Evolutionary conservation across 2,113 vertebrate species (phyloP).

Genomic region (Dasyornis broadbenti): DNA sequence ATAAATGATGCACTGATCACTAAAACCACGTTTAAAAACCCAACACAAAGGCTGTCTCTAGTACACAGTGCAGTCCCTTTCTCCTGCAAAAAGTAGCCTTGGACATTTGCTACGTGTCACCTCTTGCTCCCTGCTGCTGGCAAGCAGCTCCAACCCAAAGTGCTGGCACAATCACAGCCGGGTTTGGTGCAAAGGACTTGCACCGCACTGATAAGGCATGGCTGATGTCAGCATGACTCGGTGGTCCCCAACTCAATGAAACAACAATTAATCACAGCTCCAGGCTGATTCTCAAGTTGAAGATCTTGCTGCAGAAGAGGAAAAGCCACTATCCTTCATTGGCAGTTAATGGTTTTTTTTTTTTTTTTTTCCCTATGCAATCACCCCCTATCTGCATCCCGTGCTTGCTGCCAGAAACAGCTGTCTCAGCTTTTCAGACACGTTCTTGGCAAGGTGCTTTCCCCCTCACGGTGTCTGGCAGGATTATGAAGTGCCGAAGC

Average conservation of each 20-base stretch:
- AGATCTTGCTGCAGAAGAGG: not conserved
- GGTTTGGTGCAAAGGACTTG: not conserved
- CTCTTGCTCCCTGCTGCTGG: not conserved
- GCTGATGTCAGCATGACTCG: not conserved
- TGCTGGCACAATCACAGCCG: not conserved
- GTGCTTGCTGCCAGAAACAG: not conserved
- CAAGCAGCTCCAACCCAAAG: not conserved
- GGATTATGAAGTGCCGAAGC: not conserved
- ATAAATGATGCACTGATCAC: not conserved
- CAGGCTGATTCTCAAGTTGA: not conserved
- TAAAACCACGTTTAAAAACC: not conserved
- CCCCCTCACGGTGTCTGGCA: not conserved
- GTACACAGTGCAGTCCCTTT: not conserved
- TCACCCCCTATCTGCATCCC: not conserved
- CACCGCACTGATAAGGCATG: not conserved
- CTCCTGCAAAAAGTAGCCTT: not conserved
- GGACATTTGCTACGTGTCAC: not conserved
- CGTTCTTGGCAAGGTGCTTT: conserved; percentile 2
- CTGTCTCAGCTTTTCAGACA: not conserved
- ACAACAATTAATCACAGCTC: not conserved
- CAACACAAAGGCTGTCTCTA: not conserved
- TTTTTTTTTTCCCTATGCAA: not conserved
- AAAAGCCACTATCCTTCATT: not conserved
- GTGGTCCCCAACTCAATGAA: not conserved
- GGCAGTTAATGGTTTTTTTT: not conserved